Base-by-base conservation (phyloP, 2,113 vertebrate species). In the Thunnus thynnus region DNA sequence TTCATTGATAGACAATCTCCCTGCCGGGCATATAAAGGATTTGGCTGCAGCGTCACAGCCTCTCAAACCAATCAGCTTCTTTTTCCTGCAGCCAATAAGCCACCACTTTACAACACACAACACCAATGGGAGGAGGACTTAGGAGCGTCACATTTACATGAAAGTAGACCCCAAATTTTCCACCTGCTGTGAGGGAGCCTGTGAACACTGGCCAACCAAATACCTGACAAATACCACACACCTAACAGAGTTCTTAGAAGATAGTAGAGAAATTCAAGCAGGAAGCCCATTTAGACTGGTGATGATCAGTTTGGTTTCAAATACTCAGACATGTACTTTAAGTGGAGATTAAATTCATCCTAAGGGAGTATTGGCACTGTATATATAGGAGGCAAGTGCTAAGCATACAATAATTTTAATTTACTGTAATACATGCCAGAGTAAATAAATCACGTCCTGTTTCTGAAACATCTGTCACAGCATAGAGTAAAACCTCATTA, bases 1-100 rank as follows among this genome's bases (percentile, higher is more conserved):
- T 96, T 96, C 96, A 97, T 97, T 97, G 95, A 97, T 79, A 93
- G 89, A 92, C 86, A 77, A 85, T 87, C 89, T 91, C 82, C 61
- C 54, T 22, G 55, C 50, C 8, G 4, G 22, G 64, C 89, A 90
- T 95, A 88, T 95, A 95, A 87, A 89, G 88, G 73, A 50, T 57
- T 63, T 22, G 41, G 69, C 67, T 54, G 67, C 62, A 46, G 78
- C 84, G 91, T 93, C 93, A 84, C 46, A 44, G 54, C 61, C 74
- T 47, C 47, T 6, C 56, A 22, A 13, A 52, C 91, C 88, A 91
- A 89, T 91, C 63, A 1, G 56, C 7, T 20, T 4, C 16, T 8
- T 50, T 62, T 66, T 48, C 25, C 36, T n/a, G 1, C 70, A 86
- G 80, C 93, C 93, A 94, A 89, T 94, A n/a, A 67, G 80, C 58